Conservation (phyloP, 2,888 invertebrate species). For the Camptogramma bilineatum region DNA sequence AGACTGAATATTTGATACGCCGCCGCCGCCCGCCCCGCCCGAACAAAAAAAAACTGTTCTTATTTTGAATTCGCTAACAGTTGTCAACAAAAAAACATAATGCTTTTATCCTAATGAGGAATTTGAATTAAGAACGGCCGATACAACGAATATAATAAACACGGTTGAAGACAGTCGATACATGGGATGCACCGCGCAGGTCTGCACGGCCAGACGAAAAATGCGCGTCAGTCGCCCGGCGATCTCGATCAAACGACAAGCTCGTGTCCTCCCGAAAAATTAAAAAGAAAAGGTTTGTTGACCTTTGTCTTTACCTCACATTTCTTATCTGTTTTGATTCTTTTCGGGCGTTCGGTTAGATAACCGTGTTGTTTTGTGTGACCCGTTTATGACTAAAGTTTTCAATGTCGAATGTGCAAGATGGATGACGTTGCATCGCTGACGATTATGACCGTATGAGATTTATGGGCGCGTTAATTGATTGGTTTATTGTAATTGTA, state of each 20-base stretch:
- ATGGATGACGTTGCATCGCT: slow-evolving; percentile 24
- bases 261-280: slow-evolving; percentile 22
- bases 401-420: slow-evolving; percentile 29
- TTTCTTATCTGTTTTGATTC: neutral
- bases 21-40: no score
- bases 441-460: neutral
- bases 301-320: slow-evolving; percentile 15
- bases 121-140: neutral
- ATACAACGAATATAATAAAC: slow-evolving; percentile 14
- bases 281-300: slow-evolving; percentile 25
- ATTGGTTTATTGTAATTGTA: neutral
- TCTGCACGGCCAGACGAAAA: slow-evolving; percentile 22
- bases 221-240: slow-evolving; percentile 28
- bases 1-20: neutral
- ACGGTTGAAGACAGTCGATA: slow-evolving; percentile 26
- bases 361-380: neutral
- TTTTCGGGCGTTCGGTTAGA: neutral
- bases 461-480: neutral
- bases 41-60: neutral
- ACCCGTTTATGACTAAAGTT: neutral
- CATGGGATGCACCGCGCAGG: slow-evolving; percentile 32
- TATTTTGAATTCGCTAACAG: neutral
- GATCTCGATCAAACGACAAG: slow-evolving; percentile 17
- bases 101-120: neutral
- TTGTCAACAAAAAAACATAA: neutral